Percentiles rank a stretch among this genome's conserved stretches.
Evolutionary conservation across 2,888 invertebrate species (phyloP).

Genomic region (Andrena praecox): DNA sequence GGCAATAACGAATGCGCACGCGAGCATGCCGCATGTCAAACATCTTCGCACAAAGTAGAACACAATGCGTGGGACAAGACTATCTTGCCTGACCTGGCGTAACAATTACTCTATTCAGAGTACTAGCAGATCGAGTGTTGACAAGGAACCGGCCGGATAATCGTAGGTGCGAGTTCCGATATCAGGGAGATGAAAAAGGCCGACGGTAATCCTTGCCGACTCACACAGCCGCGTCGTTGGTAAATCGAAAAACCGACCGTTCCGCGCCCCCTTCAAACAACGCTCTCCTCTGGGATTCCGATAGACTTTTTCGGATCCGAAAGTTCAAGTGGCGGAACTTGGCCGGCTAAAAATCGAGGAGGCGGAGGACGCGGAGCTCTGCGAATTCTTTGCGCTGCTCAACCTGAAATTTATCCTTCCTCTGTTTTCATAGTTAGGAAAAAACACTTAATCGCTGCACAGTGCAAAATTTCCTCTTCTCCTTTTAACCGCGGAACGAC

Average conservation of each 20-base stretch:
- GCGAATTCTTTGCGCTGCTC: background rate
- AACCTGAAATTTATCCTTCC: background rate
- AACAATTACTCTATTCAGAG: slow-evolving; percentile 60
- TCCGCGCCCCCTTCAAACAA: slow-evolving; percentile 56
- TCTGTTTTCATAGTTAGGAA: background rate
- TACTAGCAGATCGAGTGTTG: slow-evolving; percentile 27
- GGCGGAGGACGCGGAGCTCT: background rate
- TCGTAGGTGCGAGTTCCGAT: slow-evolving; percentile 67
- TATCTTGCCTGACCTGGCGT: slow-evolving; percentile 40
- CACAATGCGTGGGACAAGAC: background rate
- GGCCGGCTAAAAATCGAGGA: slow-evolving; percentile 30
- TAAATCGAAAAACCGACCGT: slow-evolving; percentile 46
- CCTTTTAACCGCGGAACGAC: too few species aligned
- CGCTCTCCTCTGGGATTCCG: slow-evolving; percentile 51
- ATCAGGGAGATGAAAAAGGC: slow-evolving; percentile 77
- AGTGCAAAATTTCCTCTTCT: background rate
- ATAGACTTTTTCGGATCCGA: slow-evolving; percentile 50
- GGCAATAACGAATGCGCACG: too few species aligned
- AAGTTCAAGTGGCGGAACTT: slow-evolving; percentile 59
- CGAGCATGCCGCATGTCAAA: background rate
- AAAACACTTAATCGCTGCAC: too few species aligned
- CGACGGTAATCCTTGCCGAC: slow-evolving; percentile 74
- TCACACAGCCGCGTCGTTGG: slow-evolving; percentile 52
- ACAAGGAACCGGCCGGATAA: slow-evolving; percentile 53
- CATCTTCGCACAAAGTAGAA: background rate